Base-by-base conservation (phyloP, 2,797 vertebrate genomes). In the Eospalax fontanierii region DNA sequence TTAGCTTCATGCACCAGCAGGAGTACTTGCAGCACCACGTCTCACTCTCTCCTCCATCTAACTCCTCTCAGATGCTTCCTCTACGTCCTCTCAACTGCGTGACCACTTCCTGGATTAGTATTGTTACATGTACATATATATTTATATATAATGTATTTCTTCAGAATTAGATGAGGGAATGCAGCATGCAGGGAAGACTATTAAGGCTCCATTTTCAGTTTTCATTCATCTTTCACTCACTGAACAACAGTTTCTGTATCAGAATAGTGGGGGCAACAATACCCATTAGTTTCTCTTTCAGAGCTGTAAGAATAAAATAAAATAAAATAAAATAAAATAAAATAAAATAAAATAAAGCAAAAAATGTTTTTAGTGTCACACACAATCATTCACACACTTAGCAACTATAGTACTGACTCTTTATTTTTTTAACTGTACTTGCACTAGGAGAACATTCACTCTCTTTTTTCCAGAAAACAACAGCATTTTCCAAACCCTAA, bases 401-500 rank as follows among this genome's bases (percentile, higher is more conserved):
- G 65, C 81, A 95, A 3, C 84, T 74, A 79, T 11, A 79, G 5
- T 14, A 68, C 0, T 75, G 74, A 57, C 76, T 95, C 74, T 92
- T 46, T 46, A n/a, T 46, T 5, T 54, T 91, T 96, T 92, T 54
- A 80, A 93, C 66, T 89, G 50, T 24, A 90, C 74, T 91, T 43
- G 94, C 76, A 93, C 46, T 46, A 81, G 79, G 19, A 95, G 24
- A 86, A 63, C 85, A 96, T 95, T 94, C 96, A 73, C 78, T 63
- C 70, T 87, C 78, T 89, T 88, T 96, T 94, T 95, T 93, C 75
- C 86, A 96, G 50, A 50, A 82, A 63, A 40, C 84, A 30, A 96
- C 43, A 84, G 93, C 93, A 95, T 85, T 75, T 98, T 97, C 95
- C 54, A 89, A 76, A 91, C 43, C 74, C 40, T 96, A 97, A 95